phyloP scores from a whole-genome alignment of 2,797 vertebrate species.

The Diceros bicornis region DNA sequence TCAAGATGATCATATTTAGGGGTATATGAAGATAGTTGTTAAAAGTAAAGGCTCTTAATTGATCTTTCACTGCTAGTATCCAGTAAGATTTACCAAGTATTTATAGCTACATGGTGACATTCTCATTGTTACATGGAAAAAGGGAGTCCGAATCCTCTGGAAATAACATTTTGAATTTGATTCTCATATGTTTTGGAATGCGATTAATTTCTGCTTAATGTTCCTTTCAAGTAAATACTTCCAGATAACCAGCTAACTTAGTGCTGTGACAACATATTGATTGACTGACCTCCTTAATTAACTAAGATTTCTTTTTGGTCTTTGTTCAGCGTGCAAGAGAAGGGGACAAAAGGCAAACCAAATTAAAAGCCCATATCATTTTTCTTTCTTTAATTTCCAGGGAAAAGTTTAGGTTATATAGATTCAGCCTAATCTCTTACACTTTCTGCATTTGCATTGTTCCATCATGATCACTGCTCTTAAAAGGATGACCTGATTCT shows the following conservation, averaged over 20 bases:
- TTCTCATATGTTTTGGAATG: background rate
- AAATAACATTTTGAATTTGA: constrained; percentile 19
- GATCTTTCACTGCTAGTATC: background rate
- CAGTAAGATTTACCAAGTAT: background rate
- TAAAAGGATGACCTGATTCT: background rate
- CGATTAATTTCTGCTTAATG: background rate
- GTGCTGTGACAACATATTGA: background rate
- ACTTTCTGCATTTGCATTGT: background rate
- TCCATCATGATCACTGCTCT: background rate
- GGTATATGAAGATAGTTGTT: background rate
- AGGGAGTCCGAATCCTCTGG: background rate
- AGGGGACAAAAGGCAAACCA: background rate
- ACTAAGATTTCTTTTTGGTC: background rate
- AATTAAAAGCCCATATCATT: background rate
- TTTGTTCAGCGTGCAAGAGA: background rate
- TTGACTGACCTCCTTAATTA: background rate
- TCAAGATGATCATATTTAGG: background rate
- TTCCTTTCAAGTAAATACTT: constrained; percentile 5
- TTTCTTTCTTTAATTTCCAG: background rate
- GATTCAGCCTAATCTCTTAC: background rate
- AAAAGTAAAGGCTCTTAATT: background rate
- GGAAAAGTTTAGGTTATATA: background rate
- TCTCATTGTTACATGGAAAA: background rate
- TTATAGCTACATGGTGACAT: background rate
- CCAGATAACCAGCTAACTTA: background rate